Conservation (phyloP, 2,113 vertebrate genomes). For the Labeo rohita region DNA sequence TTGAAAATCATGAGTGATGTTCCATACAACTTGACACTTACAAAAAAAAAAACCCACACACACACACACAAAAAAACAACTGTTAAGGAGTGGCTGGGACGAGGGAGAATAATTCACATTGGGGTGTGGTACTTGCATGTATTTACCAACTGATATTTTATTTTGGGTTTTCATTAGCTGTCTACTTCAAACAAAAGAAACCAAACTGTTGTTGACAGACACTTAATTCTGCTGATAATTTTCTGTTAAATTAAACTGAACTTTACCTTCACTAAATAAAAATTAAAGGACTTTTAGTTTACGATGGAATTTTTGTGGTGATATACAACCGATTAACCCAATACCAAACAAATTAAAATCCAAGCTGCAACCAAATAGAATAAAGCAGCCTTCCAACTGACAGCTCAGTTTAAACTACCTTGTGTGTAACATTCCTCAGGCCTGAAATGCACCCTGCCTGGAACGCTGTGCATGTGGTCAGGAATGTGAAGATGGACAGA, state of each 20-base stretch:
- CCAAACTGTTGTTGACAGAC: neutral
- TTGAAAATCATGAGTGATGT: neutral
- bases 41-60: no score
- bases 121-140: conserved; percentile 27
- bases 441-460: neutral
- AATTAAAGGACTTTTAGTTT: neutral
- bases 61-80: neutral
- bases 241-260: neutral
- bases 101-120: conserved; percentile 22
- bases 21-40: neutral
- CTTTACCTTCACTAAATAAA: neutral
- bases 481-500: conserved; percentile 34
- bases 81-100: neutral
- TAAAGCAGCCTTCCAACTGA: neutral
- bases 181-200: neutral
- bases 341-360: neutral
- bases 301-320: no score
- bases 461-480: neutral
- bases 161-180: neutral
- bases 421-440: neutral
- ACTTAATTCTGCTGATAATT: neutral
- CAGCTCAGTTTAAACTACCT: neutral
- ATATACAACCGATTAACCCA: neutral
- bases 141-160: neutral
- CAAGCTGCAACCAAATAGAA: neutral